phyloP scores from a whole-genome alignment of 1,140 invertebrate genomes.

The Lasioglossum baleicum region DNA sequence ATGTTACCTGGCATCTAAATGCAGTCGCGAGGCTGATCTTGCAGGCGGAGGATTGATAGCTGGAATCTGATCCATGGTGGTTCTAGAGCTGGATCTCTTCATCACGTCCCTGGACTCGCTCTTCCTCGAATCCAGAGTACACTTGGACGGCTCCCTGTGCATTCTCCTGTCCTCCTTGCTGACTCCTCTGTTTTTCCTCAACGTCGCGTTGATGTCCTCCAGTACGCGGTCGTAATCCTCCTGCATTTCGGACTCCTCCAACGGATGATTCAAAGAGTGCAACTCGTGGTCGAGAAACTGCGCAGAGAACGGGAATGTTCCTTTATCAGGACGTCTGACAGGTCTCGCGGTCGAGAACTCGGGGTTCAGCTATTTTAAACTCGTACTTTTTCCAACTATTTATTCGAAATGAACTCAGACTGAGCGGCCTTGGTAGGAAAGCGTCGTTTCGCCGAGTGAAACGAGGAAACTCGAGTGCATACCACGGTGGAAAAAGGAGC shows the following conservation, averaged over 20 bases:
- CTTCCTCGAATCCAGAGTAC: constrained; percentile 52
- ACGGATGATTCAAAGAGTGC: too few species aligned
- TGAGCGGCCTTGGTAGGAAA: too few species aligned
- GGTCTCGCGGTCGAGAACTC: too few species aligned
- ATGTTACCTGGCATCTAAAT: constrained; percentile 64
- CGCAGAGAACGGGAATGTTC: too few species aligned
- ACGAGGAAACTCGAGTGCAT: too few species aligned
- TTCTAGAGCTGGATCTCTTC: constrained; percentile 58
- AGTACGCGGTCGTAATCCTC: constrained; percentile 64
- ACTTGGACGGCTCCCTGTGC: constrained; percentile 54
- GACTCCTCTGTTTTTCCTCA: constrained; percentile 51
- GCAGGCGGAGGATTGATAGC: not conserved
- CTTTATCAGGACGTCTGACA: too few species aligned
- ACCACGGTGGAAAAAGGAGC: too few species aligned
- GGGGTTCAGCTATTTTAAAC: too few species aligned
- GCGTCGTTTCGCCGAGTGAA: too few species aligned
- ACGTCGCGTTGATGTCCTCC: constrained; percentile 63
- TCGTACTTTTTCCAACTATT: too few species aligned
- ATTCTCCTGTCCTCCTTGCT: constrained; percentile 53
- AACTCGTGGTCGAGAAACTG: not conserved
- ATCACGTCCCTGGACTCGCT: constrained; percentile 60
- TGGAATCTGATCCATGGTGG: constrained; percentile 51
- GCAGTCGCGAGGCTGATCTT: constrained; percentile 26
- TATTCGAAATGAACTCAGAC: too few species aligned
- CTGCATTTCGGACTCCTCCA: too few species aligned